Evolutionary conservation across 2,113 vertebrate species (phyloP).

Genomic region (Eptesicus fuscus): DNA sequence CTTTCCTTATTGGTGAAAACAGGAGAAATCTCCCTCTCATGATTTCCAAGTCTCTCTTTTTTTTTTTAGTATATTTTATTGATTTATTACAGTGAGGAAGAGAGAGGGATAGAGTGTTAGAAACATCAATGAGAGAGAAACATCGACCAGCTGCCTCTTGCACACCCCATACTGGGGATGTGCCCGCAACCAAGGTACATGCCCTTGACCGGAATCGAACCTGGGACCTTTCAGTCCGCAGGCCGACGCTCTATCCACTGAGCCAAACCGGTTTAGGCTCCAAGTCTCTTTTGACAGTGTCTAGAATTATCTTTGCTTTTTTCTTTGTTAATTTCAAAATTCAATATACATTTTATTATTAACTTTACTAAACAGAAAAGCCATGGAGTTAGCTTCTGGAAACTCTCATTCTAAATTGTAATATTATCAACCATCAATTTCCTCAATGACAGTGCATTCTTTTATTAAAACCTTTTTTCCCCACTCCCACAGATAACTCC

Average conservation of each 20-base stretch:
- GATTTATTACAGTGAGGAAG: no score
- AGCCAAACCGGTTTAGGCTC: no score
- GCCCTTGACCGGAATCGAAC: no score
- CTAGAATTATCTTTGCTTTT: neutral
- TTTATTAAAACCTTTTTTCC: conserved; percentile 39
- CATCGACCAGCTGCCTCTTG: no score
- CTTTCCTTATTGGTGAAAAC: neutral
- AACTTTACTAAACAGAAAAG: conserved; percentile 39
- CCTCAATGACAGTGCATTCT: conserved; percentile 34
- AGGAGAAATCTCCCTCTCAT: neutral
- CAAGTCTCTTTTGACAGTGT: neutral
- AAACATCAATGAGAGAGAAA: no score
- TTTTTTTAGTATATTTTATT: no score
- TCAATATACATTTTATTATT: conserved; percentile 48
- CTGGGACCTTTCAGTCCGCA: no score
- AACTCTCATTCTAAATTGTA: conserved; percentile 20
- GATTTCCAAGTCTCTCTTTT: neutral
- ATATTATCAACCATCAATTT: conserved; percentile 62
- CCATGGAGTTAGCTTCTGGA: conserved; percentile 51
- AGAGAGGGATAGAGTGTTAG: no score
- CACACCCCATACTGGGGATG: no score
- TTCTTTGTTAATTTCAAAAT: conserved; percentile 28
- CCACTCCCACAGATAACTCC: neutral
- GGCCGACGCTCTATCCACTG: no score
- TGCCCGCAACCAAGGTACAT: no score